Percentiles rank a stretch among this genome's conserved stretches.
These are phyloP conservation scores for Phocoena phocoena DNA, from an alignment of 2,113 vertebrate genomes.

Conservation along the genomic window DNA sequence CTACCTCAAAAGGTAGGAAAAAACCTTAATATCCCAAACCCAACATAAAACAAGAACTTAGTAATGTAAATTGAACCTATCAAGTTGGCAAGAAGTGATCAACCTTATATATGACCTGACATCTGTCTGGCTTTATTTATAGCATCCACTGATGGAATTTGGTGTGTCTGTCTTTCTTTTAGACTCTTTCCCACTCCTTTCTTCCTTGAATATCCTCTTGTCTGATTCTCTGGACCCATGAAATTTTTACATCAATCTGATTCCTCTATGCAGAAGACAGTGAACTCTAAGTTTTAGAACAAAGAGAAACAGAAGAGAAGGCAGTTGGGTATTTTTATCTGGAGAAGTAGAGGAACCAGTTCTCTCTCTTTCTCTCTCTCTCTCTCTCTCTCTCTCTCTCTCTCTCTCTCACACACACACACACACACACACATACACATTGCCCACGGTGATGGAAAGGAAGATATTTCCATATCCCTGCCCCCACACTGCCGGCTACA, in stretches of 20 bases:
- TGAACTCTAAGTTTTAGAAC: background rate
- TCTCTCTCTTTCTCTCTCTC: background rate
- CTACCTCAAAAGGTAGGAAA: background rate
- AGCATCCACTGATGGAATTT: background rate
- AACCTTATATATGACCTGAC: background rate
- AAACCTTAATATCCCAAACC: background rate
- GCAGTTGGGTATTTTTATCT: background rate
- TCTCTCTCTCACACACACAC: background rate
- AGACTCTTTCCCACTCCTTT: background rate
- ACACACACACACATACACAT: background rate
- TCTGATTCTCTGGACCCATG: background rate
- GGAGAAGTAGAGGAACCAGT: background rate
- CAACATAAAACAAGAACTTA: background rate
- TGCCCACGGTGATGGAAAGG: background rate
- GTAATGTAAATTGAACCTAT: background rate
- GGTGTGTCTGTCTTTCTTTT: background rate
- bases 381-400: background rate
- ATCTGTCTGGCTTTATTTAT: background rate
- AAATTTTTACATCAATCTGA: background rate
- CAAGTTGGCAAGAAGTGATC: background rate
- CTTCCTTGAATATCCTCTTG: background rate
- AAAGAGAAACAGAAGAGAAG: conserved; percentile 21
- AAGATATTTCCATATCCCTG: background rate
- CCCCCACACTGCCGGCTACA: background rate
- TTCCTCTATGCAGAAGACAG: background rate